Conservation (phyloP, 2,113 vertebrate genomes). For the Oreocharis arfaki region DNA sequence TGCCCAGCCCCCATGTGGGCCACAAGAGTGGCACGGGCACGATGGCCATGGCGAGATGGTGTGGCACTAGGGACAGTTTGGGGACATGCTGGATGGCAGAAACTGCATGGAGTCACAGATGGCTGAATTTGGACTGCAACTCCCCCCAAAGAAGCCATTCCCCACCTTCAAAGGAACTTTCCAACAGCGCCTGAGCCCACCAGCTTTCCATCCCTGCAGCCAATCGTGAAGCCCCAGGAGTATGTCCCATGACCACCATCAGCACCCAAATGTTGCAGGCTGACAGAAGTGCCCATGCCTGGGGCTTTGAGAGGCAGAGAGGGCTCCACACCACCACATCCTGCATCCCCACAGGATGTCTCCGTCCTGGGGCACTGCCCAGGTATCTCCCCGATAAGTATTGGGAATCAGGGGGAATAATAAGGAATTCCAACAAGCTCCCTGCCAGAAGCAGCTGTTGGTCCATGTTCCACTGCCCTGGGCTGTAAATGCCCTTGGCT, state of each 20-base stretch:
- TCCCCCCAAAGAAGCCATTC: background rate
- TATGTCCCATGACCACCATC: background rate
- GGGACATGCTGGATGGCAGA: background rate
- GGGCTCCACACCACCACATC: background rate
- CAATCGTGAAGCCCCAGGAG: background rate
- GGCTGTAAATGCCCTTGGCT: constrained; percentile 37
- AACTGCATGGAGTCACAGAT: fast-evolving
- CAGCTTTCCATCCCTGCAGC: background rate
- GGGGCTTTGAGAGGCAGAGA: background rate
- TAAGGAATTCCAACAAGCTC: background rate
- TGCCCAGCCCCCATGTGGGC: fast-evolving
- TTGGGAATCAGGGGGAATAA: background rate
- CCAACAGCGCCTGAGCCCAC: background rate
- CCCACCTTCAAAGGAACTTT: background rate
- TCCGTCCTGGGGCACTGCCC: background rate
- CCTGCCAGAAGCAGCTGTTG: background rate
- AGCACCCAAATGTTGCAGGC: background rate
- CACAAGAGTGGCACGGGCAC: fast-evolving
- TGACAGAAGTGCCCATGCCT: background rate
- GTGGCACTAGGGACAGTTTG: background rate
- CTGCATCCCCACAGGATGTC: background rate
- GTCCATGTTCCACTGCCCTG: background rate
- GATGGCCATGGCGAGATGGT: fast-evolving
- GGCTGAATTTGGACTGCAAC: background rate
- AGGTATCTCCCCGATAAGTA: background rate